Evolutionary conservation across 1,140 invertebrate genomes (phyloP).

Genomic region (Protaetia brevitarsis): DNA sequence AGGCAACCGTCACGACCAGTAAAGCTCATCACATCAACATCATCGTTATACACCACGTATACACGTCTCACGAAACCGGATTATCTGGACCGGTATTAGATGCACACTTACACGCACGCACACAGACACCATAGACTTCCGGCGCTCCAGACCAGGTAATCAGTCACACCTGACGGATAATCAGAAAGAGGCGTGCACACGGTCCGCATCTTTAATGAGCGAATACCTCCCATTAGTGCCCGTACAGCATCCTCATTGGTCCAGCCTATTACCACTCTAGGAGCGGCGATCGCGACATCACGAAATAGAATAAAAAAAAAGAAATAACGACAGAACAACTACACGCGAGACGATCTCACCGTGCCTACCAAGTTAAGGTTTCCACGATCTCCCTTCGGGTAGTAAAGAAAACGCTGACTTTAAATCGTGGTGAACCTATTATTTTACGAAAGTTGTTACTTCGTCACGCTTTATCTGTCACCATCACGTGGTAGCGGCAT

Average conservation of each 20-base stretch:
- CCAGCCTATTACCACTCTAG: constrained; percentile 27
- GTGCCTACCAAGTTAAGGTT: constrained; percentile 36
- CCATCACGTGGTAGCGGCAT: constrained; percentile 27
- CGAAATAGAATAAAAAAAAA: constrained; percentile 36
- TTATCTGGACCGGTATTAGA: constrained; percentile 36
- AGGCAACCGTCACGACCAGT: background rate
- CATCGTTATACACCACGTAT: too few species aligned
- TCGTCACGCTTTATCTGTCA: constrained; percentile 29
- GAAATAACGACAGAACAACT: too few species aligned
- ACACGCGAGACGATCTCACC: constrained; percentile 26
- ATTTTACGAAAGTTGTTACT: constrained; percentile 32
- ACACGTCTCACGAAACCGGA: constrained; percentile 31
- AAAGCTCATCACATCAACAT: constrained; percentile 3
- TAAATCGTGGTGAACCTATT: constrained; percentile 37
- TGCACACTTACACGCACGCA: too few species aligned
- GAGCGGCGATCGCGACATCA: constrained; percentile 17
- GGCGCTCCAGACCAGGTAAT: constrained; percentile 46
- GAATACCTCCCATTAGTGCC: constrained; percentile 30
- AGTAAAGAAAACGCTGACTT: constrained; percentile 32
- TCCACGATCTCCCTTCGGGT: constrained; percentile 26
- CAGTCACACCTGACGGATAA: constrained; percentile 49
- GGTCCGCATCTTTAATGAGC: constrained; percentile 45
- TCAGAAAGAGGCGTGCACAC: constrained; percentile 46
- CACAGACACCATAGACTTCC: constrained; percentile 42
- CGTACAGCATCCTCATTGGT: constrained; percentile 36